Conservation (phyloP, 2,797 vertebrate species). For the Propithecus deckenii region DNA sequence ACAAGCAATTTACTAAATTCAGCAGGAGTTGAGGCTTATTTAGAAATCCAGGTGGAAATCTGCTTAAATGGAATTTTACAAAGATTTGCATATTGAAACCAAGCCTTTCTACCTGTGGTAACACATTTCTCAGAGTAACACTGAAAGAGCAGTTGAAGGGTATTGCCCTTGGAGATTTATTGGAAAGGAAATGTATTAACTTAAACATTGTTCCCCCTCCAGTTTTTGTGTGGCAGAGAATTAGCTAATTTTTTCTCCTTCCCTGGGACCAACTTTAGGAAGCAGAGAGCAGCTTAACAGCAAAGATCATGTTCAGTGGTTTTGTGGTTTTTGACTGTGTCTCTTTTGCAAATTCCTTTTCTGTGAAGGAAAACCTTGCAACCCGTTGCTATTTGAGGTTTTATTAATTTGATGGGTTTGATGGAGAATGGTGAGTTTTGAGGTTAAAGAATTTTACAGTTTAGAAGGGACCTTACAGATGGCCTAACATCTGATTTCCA, state of each 20-base stretch:
- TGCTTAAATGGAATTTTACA: conserved; percentile 26
- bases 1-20: conserved; percentile 39
- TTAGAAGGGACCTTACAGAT: neutral
- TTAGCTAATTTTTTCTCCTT: conserved; percentile 30
- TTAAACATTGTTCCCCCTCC: neutral
- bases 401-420: conserved; percentile 24
- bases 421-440: neutral
- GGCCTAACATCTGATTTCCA: neutral
- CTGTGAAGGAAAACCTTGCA: neutral
- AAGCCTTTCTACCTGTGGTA: neutral
- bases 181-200: conserved; percentile 29
- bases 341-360: conserved; percentile 20
- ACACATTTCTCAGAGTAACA: conserved; percentile 45
- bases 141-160: conserved; percentile 49
- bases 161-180: conserved; percentile 19
- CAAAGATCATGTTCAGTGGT: conserved; percentile 32
- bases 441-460: neutral
- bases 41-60: conserved; percentile 58
- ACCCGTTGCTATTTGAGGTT: neutral
- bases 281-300: conserved; percentile 1
- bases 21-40: conserved; percentile 18
- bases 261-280: conserved; percentile 23
- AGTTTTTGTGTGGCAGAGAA: conserved; percentile 14
- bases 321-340: conserved; percentile 27
- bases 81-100: conserved; percentile 50